Conservation (phyloP, 1,140 invertebrate genomes). For the Pogonognathellus flavescens region DNA sequence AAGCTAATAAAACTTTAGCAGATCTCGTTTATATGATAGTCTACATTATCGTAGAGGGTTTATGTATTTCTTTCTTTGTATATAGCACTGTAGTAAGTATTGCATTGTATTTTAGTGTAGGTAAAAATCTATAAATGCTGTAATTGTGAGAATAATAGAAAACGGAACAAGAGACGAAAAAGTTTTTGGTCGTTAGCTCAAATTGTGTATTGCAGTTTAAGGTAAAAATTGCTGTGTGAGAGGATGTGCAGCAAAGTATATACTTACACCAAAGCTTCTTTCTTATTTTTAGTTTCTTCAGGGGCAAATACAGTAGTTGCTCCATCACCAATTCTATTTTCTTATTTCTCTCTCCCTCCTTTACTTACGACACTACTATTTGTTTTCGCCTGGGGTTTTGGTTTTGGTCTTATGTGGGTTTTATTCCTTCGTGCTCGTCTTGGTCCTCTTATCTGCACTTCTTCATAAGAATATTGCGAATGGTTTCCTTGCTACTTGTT, state of each 20-base stretch:
- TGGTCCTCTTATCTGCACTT: not conserved
- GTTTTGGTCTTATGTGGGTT: constrained; percentile 18
- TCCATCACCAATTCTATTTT: too few relatives aligned
- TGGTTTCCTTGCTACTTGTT: too few relatives aligned
- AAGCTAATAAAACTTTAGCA: too few relatives aligned
- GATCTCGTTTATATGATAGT: too few relatives aligned
- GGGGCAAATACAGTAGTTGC: too few relatives aligned
- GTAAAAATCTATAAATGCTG: not conserved
- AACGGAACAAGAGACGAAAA: not conserved
- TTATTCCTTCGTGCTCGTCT: not conserved
- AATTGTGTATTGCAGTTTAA: constrained; percentile 4
- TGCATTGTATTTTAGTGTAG: not conserved
- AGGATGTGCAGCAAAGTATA: not conserved
- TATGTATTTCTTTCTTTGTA: not conserved
- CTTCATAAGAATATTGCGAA: not conserved
- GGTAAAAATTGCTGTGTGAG: not conserved
- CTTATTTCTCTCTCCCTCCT: too few relatives aligned
- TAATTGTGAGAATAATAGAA: not conserved
- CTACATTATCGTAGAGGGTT: too few relatives aligned
- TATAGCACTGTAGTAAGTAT: not conserved
- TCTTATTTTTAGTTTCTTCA: too few relatives aligned
- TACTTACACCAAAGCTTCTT: not conserved
- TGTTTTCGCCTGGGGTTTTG: constrained; percentile 25
- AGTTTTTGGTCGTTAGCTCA: constrained; percentile 12
- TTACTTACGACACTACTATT: not conserved